Evolutionary conservation across 2,888 invertebrate species (phyloP), one percentile per base, ranked within the genome.

Genomic region (Metopia argyrocephala): DNA sequence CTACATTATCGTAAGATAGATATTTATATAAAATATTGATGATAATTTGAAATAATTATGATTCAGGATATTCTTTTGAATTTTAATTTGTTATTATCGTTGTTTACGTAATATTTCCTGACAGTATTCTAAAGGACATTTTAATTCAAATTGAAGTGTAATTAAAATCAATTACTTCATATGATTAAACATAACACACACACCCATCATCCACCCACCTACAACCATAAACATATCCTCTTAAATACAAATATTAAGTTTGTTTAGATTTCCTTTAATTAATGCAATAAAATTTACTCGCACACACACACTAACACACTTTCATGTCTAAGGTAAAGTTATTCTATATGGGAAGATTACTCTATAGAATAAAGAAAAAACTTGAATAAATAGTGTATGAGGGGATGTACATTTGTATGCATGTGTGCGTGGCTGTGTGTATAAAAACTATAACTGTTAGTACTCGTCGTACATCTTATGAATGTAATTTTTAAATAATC

Each of bases 241-340:
- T n/a, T n/a, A n/a, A 38, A 38, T 9, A 31, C 7, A 31, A 12
- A 31, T 12, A 38, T 38, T 9, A 38, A 38, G 38, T 38, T 20
- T 18, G 28, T 31, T 62, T 68, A 76, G 62, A 2, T 38, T 62
- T 71, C 68, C 56, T 57, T 38, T 76, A 73, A 76, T 76, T 76
- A 80, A 68, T 57, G 56, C 66, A 62, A 71, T 70, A n/a, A n/a
- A n/a, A n/a, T n/a, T n/a, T n/a, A n/a, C n/a, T n/a, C n/a, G n/a
- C n/a, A n/a, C n/a, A n/a, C n/a, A n/a, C n/a, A n/a, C n/a, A n/a
- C n/a, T n/a, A n/a, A n/a, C n/a, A 65, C 38, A 38, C 38, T 9
- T 38, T 38, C 15, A 15, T 0, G 9, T 38, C 15, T 12, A 12
- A 12, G 38, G 15, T 3, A 38, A 3, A 38, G 38, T 38, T 38